Base-by-base conservation (phyloP, 2,888 invertebrate species). In the Glyphotaelius pellucidus region DNA sequence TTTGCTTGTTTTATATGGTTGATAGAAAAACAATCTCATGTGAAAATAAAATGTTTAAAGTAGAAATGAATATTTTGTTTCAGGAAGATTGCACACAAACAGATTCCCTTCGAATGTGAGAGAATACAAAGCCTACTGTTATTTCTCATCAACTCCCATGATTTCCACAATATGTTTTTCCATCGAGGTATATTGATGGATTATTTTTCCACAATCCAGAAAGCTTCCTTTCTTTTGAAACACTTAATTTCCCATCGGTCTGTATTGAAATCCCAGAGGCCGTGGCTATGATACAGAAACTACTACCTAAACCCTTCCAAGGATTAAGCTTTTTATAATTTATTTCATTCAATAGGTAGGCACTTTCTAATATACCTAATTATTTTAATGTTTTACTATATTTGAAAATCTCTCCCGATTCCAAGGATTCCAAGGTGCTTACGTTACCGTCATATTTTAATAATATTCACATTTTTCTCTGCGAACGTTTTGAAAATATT, bases 221-320 rank as follows among this genome's bases (percentile, higher is more conserved):
- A 81, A 15, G 14, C 81, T 81, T 81, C 30, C 31, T 81, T 81
- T 81, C 81, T 81, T 81, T 81, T 81, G 31, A 81, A 81, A 31
- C 81, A 81, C 81, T 81, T 81, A 81, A 81, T 81, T 81, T 81
- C 81, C 81, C 81, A 81, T 81, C 81, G 81, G 81, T 31, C 31
- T 81, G 31, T 81, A 81, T 81, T 30, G 81, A 32, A 32, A 81
- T 81, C 81, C 81, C 81, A 12, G 31, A 15, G 81, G 81, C 30
- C 25, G 52, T 1, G 25, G 25, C 52, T 25, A 67, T 67, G 52
- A 4, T 25, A 67, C 52, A 19, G 52, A 67, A 67, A 67, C 5
- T 1, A 19, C 52, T 67, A 67, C 3, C 19, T 67, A 7, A 67
- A 67, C 52, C 52, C 52, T 67, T 67, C 25, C 5, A 14, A 67